Percentiles rank a stretch among this genome's conserved stretches.
Evolutionary conservation across 2,888 invertebrate genomes (phyloP).

Genomic region (Lampropteryx suffumata): DNA sequence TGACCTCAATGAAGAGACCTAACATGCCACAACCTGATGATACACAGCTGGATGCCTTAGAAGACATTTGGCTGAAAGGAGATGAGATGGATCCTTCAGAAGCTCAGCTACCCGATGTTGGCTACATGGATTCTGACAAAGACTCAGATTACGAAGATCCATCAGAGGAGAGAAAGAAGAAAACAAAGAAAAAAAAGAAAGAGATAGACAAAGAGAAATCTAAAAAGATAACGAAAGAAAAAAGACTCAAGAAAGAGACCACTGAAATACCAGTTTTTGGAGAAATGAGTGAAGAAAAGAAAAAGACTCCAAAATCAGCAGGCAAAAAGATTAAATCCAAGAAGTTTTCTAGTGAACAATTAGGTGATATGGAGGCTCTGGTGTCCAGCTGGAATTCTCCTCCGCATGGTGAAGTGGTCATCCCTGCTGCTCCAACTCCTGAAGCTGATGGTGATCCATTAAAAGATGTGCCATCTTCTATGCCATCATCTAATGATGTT

Average conservation of each 20-base stretch:
- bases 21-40: slow-evolving; percentile 85
- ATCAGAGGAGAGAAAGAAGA: slow-evolving; percentile 44
- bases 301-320: slow-evolving; percentile 36
- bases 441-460: slow-evolving; percentile 28
- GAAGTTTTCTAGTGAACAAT: slow-evolving; percentile 61
- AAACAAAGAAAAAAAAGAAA: slow-evolving; percentile 46
- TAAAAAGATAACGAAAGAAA: slow-evolving; percentile 32
- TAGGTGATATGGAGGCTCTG: slow-evolving; percentile 61
- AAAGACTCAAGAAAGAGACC: slow-evolving; percentile 35
- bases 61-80: slow-evolving; percentile 91
- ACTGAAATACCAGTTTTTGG: not conserved
- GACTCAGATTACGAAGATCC: slow-evolving; percentile 74
- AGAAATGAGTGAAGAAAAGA: slow-evolving; percentile 32
- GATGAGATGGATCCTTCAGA: slow-evolving; percentile 87
- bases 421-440: slow-evolving; percentile 36
- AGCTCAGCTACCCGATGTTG: slow-evolving; percentile 72
- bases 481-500: too few relatives aligned
- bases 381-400: slow-evolving; percentile 70
- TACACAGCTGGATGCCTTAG: slow-evolving; percentile 87
- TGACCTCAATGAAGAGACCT: slow-evolving; percentile 74
- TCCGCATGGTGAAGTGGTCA: slow-evolving; percentile 52
- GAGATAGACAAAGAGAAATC: slow-evolving; percentile 50
- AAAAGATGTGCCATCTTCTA: too few relatives aligned
- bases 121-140: slow-evolving; percentile 74
- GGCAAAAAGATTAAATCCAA: slow-evolving; percentile 57